Conservation (phyloP, 2,888 invertebrate species). For the Steinernema carpocapsae region DNA sequence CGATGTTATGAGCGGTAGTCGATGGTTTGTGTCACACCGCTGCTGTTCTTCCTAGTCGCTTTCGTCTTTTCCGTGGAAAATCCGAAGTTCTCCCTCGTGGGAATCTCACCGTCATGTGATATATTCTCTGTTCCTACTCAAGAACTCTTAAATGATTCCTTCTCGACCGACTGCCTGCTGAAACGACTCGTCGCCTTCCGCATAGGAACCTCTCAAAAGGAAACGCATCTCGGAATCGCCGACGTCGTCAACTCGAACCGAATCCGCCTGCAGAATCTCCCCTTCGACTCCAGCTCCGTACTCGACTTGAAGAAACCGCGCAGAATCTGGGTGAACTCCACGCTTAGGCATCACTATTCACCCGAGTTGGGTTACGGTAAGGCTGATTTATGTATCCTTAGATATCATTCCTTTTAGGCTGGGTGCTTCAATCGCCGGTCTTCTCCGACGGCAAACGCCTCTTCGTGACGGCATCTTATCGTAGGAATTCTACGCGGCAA, state of each 20-base stretch:
- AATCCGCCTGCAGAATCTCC: slow-evolving; percentile 15
- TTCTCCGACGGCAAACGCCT: background rate
- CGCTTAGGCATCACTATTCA: background rate
- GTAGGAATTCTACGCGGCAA: no score
- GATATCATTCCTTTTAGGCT: background rate
- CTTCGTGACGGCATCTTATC: no score
- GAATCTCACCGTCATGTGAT: background rate
- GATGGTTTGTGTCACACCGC: background rate
- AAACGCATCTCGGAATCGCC: background rate
- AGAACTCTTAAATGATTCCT: no score
- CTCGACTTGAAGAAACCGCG: background rate
- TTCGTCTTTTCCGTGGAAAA: background rate
- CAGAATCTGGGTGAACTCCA: background rate
- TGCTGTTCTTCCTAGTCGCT: background rate
- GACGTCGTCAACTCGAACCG: slow-evolving; percentile 17
- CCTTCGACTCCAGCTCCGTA: background rate
- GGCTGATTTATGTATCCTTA: background rate
- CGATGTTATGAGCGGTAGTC: background rate
- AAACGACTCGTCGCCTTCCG: background rate
- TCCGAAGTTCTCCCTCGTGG: background rate
- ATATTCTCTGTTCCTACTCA: background rate
- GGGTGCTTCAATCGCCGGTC: background rate
- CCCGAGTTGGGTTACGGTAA: slow-evolving; percentile 1
- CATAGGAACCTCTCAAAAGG: background rate
- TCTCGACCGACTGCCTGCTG: background rate